Conservation (phyloP, 2,888 invertebrate genomes). For the Volucella bombylans region DNA sequence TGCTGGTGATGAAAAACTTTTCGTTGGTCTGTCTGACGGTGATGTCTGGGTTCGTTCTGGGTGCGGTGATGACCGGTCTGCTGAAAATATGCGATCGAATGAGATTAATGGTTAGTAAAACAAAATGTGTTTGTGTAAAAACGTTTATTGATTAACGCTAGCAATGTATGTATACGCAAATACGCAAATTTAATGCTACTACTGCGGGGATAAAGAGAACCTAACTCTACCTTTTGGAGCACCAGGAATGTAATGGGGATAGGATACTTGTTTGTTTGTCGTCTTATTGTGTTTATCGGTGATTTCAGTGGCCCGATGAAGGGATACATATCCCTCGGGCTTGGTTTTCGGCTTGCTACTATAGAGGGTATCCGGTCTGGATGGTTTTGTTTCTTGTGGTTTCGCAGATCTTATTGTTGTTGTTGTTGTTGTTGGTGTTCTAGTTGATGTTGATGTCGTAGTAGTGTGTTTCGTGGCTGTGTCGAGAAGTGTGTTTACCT, state of each 20-base stretch:
- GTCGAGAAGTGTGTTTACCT: constrained; percentile 57
- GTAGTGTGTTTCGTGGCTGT: constrained; percentile 64
- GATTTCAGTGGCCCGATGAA: constrained; percentile 57
- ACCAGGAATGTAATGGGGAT: constrained; percentile 67
- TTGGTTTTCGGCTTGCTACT: constrained; percentile 60
- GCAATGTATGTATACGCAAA: no score
- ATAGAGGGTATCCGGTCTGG: constrained; percentile 54
- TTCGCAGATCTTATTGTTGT: constrained; percentile 60
- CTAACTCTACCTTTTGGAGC: constrained; percentile 73
- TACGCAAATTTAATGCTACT: constrained; percentile 12
- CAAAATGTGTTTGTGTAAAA: constrained; percentile 49
- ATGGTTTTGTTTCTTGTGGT: constrained; percentile 54
- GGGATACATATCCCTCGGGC: constrained; percentile 59
- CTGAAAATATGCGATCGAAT: constrained; percentile 71
- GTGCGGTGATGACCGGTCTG: constrained; percentile 62
- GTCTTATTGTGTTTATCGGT: constrained; percentile 66
- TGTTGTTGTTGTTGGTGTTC: constrained; percentile 41
- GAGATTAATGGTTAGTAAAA: constrained; percentile 58
- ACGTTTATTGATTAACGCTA: constrained; percentile 17
- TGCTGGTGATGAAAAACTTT: constrained; percentile 63
- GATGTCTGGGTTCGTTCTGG: constrained; percentile 42
- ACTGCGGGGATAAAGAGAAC: constrained; percentile 67
- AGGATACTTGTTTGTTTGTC: constrained; percentile 73
- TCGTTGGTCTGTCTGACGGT: constrained; percentile 70
- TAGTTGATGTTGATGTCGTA: constrained; percentile 37